Evolutionary conservation across 1,140 invertebrate species (phyloP), one percentile per base, ranked within the genome.

Genomic region (Saccostrea echinata): DNA sequence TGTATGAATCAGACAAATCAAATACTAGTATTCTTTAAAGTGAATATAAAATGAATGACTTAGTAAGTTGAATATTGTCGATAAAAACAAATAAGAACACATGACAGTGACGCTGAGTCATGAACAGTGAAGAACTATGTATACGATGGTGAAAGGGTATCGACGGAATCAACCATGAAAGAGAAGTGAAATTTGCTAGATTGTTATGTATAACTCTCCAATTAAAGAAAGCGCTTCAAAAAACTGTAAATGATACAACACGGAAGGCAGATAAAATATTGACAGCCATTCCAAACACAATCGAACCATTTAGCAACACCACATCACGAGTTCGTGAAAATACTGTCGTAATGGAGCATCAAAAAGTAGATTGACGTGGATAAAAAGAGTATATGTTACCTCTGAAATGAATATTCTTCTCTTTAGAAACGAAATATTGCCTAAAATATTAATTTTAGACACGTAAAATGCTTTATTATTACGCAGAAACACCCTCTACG

Each of bases 401-500:
- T 76, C 24, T 30, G 33, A 33, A 76, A 30, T 30, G 68, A 33
- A 11, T 33, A 76, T 30, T 35, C 68, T 76, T 76, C 68, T 76
- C 12, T 76, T 33, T 16, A 30, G 68, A 35, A 27, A 30, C 68
- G 68, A 76, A 76, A 76, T 76, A 76, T 76, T 16, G 68, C 27
- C 68, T 30, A 76, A 76, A 76, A 76, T 76, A 33, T 76, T 13
- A 33, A 27, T 30, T 76, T 76, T 76, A 76, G 68, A 76, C 68
- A 76, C 68, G 68, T 76, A 76, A 76, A 76, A 30, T 76, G 68
- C 68, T 76, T 76, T 76, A 76, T 76, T 76, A 76, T 76, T 90
- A 85, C 89, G 89, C 88, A 90, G 89, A 90, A 90, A 86, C 89
- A 88, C 89, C 89, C 89, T 90, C 89, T 89, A 88, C 64, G 52